Base-by-base conservation (phyloP, 2,113 vertebrate species). In the Orientallactaga bullata region DNA sequence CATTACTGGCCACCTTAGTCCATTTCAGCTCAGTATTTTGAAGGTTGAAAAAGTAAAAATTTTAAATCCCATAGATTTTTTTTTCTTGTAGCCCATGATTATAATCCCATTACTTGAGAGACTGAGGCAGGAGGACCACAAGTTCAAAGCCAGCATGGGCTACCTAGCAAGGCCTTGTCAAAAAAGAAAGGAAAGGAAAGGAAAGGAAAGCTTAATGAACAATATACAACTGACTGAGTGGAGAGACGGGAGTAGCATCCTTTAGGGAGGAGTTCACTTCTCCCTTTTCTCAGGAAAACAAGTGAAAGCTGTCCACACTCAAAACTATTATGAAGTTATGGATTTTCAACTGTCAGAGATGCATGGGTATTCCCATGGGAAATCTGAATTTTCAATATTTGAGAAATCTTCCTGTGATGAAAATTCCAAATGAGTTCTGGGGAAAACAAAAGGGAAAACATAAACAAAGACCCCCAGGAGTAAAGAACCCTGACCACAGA, bases 261-360 rank as follows among this genome's bases (percentile, higher is more conserved):
- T 60, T 91, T 17, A 80, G 32, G 72, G 35, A 88, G 39, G 47
- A 28, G 6, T 35, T 72, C 42, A 65, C 23, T 4, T 79, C 60
- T 94, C 91, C 30, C 39, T 85, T 81, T 88, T 65, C 78, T 97
- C 66, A 60, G 88, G 90, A 86, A 92, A 94, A 87, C 74, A 84
- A 91, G 58, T 35, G 61, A 66, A 51, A 60, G 42, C 23, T 79
- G 13, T 79, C 89, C 47, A 30, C 2, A 51, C 42, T n/a, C 74
- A 12, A 61, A 95, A 87, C 66, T 55, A 55, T n/a, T 42, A 16
- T 42, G 26, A n/a, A n/a, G n/a, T n/a, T 47, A 86, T 37, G 55
- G 72, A 85, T 86, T 79, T 83, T 24, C 74, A 94, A 39, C 42
- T 74, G 16, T 84, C 77, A 47, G 47, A 32, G 60, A 55, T 51